These are phyloP conservation scores for Ditylenchus dipsaci DNA, from an alignment of 1,140 invertebrate genomes.

Conservation along the genomic window DNA sequence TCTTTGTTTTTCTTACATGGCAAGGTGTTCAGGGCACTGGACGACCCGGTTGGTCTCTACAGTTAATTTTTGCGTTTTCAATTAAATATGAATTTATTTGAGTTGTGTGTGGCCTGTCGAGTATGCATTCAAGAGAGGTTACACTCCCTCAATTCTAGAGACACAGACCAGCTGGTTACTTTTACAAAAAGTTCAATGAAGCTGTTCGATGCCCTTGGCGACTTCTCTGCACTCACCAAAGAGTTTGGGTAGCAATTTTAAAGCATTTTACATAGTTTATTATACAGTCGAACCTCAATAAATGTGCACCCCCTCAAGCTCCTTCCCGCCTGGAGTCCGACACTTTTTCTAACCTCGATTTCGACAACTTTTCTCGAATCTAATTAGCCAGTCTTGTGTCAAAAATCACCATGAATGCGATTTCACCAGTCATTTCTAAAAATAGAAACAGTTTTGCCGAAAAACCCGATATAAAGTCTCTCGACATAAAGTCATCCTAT, in stretches of 20 bases:
- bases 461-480: too few relatives aligned
- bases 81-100: not conserved
- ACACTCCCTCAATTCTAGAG: slow-evolving; percentile 10
- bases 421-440: too few relatives aligned
- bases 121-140: slow-evolving; percentile 1
- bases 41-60: slow-evolving; percentile 26
- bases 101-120: not conserved
- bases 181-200: slow-evolving; percentile 36
- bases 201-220: slow-evolving; percentile 32
- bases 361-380: too few relatives aligned
- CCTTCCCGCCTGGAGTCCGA: too few relatives aligned
- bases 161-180: not conserved
- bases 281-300: too few relatives aligned
- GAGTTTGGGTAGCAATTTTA: slow-evolving; percentile 18
- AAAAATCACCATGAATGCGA: too few relatives aligned
- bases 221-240: slow-evolving; percentile 24
- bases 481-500: too few relatives aligned
- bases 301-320: too few relatives aligned
- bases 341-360: too few relatives aligned
- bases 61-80: slow-evolving; percentile 3
- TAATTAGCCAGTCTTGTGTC: too few relatives aligned
- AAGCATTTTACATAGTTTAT: not conserved
- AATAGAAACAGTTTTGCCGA: too few relatives aligned
- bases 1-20: slow-evolving; percentile 22
- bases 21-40: slow-evolving; percentile 16